Conservation (phyloP, 2,113 vertebrate species). For the Arothron firmamentum region DNA sequence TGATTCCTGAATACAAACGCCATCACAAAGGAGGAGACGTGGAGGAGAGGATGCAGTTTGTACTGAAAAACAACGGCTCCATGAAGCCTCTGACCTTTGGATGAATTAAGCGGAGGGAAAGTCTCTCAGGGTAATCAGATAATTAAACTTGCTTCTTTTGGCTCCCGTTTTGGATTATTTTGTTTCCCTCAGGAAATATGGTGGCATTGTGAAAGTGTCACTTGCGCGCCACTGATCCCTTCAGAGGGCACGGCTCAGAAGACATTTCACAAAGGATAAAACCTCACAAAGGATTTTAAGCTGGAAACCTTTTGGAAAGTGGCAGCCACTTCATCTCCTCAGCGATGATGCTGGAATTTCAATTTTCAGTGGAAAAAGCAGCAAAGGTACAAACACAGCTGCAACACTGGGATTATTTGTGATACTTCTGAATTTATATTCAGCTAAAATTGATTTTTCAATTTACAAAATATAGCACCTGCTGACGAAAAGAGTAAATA, state of each 20-base stretch:
- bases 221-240: slow-evolving; percentile 37
- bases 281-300: slow-evolving; percentile 33
- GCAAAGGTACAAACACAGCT: neutral
- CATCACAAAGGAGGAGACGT: slow-evolving; percentile 26
- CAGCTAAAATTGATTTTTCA: too few relatives aligned
- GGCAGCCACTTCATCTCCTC: slow-evolving; percentile 22
- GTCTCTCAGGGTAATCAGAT: slow-evolving; percentile 43
- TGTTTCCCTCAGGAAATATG: slow-evolving; percentile 31
- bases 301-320: slow-evolving; percentile 34
- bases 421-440: too few relatives aligned
- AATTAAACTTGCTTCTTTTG: slow-evolving; percentile 30
- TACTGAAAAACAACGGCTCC: slow-evolving; percentile 19
- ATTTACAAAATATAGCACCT: too few relatives aligned
- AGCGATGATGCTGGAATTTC: slow-evolving; percentile 20
- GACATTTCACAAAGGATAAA: slow-evolving; percentile 20
- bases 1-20: slow-evolving; percentile 9
- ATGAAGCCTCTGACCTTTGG: slow-evolving; percentile 47
- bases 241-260: slow-evolving; percentile 28
- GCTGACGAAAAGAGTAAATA: too few relatives aligned
- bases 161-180: slow-evolving; percentile 21
- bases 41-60: slow-evolving; percentile 15
- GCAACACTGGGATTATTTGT: too few relatives aligned
- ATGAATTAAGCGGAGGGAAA: slow-evolving; percentile 32
- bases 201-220: slow-evolving; percentile 26
- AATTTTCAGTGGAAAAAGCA: neutral